phyloP scores from a whole-genome alignment of 2,797 vertebrate genomes.

The Aplochiton taeniatus region DNA sequence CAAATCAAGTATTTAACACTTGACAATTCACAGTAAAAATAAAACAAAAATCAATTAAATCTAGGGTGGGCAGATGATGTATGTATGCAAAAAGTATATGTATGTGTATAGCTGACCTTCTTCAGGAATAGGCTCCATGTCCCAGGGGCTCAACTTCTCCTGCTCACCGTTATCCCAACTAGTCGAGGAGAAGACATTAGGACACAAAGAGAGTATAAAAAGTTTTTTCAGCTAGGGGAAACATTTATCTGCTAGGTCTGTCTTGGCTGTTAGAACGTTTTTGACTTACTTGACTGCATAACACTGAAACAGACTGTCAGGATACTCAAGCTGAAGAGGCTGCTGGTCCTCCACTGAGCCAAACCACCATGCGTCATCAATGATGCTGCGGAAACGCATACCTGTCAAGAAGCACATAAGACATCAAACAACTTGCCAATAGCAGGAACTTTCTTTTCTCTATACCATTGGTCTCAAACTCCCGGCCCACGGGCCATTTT shows the following conservation, averaged over 20 bases:
- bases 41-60: no score
- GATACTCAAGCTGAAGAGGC: slow-evolving; percentile 93
- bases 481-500: no score
- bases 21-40: no score
- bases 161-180: slow-evolving; percentile 98
- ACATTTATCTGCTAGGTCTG: not conserved
- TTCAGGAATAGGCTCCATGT: slow-evolving; percentile 95
- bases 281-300: slow-evolving; percentile 88
- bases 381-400: slow-evolving; percentile 91
- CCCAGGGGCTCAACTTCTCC: slow-evolving; percentile 98
- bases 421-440: not conserved
- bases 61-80: no score
- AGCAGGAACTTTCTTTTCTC: no score
- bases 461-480: no score
- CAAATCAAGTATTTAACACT: no score
- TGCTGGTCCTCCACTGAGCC: slow-evolving; percentile 94
- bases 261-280: no score
- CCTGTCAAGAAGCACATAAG: slow-evolving; percentile 52
- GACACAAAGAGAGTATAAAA: not conserved
- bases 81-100: no score
- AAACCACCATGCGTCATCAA: slow-evolving; percentile 99
- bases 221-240: no score
- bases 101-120: slow-evolving; percentile 78
- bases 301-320: slow-evolving; percentile 98
- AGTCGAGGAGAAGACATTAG: slow-evolving; percentile 19